Percentiles rank a stretch among this genome's conserved stretches.
These are phyloP conservation scores for Macrophya annulata DNA, from an alignment of 2,888 invertebrate genomes.

Conservation along the genomic window DNA sequence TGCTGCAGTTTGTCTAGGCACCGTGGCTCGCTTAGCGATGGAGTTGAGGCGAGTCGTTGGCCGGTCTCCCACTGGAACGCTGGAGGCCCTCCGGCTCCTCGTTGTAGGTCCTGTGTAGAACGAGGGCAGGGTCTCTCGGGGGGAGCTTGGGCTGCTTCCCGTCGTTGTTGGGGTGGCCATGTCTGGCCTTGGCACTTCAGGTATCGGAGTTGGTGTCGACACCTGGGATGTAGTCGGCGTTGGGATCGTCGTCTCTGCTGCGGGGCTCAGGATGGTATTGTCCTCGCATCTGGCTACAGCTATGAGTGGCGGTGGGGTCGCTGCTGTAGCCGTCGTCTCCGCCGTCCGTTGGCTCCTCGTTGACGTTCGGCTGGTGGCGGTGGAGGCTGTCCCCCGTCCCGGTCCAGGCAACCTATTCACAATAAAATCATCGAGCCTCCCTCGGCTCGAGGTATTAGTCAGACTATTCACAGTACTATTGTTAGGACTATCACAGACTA, in stretches of 20 bases:
- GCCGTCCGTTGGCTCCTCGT: neutral
- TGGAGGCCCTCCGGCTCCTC: neutral
- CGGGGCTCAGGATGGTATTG: neutral
- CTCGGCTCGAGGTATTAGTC: no score
- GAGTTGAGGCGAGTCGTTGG: neutral
- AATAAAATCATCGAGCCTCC: neutral
- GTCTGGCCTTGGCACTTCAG: conserved; percentile 15
- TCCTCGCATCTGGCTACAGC: neutral
- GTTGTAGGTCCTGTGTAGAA: neutral
- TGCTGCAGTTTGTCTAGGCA: neutral
- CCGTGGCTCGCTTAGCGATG: neutral
- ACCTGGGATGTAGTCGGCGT: neutral
- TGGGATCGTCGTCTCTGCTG: neutral
- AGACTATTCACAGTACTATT: no score
- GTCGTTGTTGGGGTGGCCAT: neutral
- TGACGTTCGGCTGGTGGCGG: neutral
- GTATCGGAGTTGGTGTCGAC: neutral
- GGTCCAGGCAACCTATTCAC: neutral
- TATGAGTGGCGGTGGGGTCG: neutral
- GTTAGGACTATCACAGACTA: no score
- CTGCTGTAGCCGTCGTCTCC: neutral
- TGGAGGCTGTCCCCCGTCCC: neutral
- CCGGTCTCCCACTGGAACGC: neutral
- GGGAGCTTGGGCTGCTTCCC: neutral
- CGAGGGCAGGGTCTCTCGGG: neutral